Evolutionary conservation across 2,797 vertebrate species (phyloP).

Genomic region (Pteropus rufus): DNA sequence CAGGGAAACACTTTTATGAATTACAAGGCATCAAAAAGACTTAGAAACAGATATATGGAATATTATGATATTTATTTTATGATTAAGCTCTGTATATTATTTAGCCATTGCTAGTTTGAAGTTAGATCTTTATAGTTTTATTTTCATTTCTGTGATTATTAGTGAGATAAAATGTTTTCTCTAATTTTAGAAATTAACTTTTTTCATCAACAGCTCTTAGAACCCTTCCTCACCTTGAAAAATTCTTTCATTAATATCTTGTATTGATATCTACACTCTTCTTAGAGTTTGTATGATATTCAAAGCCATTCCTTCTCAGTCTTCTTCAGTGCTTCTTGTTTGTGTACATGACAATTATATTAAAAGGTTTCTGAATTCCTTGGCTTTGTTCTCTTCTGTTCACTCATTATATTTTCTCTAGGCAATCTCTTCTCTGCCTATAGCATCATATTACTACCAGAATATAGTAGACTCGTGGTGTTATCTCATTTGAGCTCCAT

Average conservation of each 20-base stretch:
- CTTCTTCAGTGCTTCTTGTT: background rate
- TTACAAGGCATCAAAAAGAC: background rate
- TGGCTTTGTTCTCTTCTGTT: background rate
- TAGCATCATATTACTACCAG: background rate
- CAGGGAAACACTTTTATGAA: background rate
- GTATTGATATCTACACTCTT: too few relatives aligned
- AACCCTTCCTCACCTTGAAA: background rate
- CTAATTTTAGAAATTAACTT: background rate
- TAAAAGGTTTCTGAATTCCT: background rate
- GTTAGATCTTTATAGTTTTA: background rate
- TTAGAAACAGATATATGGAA: background rate
- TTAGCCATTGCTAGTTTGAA: background rate
- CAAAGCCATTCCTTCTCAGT: background rate
- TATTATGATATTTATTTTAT: background rate
- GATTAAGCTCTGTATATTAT: background rate
- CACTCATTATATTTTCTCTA: background rate
- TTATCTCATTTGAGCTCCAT: background rate
- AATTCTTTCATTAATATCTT: background rate
- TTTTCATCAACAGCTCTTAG: background rate
- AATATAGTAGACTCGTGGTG: background rate
- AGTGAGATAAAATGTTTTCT: background rate
- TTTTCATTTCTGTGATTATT: background rate
- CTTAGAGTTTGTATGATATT: too few relatives aligned
- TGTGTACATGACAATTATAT: background rate
- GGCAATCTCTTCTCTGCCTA: background rate